Base-by-base conservation (phyloP, 2,113 vertebrate species). In the Neodon shergylaensis region DNA sequence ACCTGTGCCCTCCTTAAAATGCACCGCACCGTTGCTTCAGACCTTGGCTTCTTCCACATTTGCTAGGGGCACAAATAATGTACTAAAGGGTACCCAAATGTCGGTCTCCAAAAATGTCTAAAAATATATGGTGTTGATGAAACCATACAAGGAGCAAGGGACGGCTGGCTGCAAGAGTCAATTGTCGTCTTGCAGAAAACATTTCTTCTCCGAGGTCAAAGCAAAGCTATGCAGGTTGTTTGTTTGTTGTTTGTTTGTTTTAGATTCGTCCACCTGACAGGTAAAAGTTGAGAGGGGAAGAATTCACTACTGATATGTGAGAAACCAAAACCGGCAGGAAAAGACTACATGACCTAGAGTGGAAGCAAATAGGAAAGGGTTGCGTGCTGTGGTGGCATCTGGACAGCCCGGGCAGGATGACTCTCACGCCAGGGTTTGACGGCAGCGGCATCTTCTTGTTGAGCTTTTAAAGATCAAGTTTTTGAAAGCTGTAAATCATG, bases 1-100 rank as follows among this genome's bases (percentile, higher is more conserved):
- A 87, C 17, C 26, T 13, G 16, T n/a, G n/a, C 33, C 92, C 68
- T 91, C 39, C 91, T 93, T 91, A 49, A 94, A 92, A 88, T 81
- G 42, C 22, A 47, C 3, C n/a, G 42, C 22, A 47, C 3, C n/a
- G 42, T 31, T 87, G 19, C 24, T 79, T 74, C 78, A 87, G 49
- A 88, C 44, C 89, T 79, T 93, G 8, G 52, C 61, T 93, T 88
- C 36, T 88, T 72, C n/a, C 14, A 66, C 5, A 5, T 70, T 93
- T 73, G 11, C 36, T 19, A 49, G 70, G 65, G 36, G 90, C 24
- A 76, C 19, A 93, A 95, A 91, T 66, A 89, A 77, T 49, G 28
- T 54, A 77, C 86, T 84, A 85, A 88, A 84, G 22, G 83, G 92
- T 65, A 28, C 9, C 44, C 61, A 66, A 78, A 12, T 85, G 11